These are phyloP conservation scores for Poliocrania exsul DNA, from an alignment of 2,797 vertebrate species.

Conservation along the genomic window DNA sequence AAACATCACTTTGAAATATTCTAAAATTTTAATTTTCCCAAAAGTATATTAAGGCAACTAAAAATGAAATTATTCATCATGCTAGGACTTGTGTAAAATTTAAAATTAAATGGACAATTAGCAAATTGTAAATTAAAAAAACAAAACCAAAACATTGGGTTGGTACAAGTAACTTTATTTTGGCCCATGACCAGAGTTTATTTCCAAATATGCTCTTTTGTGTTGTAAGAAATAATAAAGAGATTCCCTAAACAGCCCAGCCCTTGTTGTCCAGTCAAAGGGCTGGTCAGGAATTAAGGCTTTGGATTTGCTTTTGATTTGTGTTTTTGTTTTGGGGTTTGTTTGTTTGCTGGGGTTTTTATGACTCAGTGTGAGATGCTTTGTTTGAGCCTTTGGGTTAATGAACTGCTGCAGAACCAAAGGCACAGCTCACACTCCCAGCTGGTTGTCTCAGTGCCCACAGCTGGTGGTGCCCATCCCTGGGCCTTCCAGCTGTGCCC, in stretches of 20 bases:
- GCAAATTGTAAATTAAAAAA: not conserved
- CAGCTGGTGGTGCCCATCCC: not conserved
- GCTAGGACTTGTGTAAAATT: not conserved
- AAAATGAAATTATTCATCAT: not conserved
- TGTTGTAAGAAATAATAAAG: not conserved
- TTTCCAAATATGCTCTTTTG: not conserved
- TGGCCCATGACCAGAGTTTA: not conserved
- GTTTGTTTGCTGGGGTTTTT: fast-evolving
- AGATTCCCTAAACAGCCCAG: not conserved
- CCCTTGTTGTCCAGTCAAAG: fast-evolving
- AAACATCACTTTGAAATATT: not conserved
- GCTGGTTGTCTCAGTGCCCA: not conserved
- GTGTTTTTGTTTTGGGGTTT: too few species aligned
- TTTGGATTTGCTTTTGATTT: not conserved
- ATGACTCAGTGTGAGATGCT: not conserved
- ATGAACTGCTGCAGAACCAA: not conserved
- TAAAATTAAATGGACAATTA: not conserved
- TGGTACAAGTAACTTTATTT: not conserved
- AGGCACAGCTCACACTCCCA: not conserved
- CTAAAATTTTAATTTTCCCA: not conserved
- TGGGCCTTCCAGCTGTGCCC: not conserved
- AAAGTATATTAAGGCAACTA: not conserved
- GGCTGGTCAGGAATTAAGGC: not conserved
- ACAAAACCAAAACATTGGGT: not conserved
- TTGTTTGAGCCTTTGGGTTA: not conserved